Evolutionary conservation across 1,140 invertebrate species (phyloP).

Genomic region (Spodoptera frugiperda): DNA sequence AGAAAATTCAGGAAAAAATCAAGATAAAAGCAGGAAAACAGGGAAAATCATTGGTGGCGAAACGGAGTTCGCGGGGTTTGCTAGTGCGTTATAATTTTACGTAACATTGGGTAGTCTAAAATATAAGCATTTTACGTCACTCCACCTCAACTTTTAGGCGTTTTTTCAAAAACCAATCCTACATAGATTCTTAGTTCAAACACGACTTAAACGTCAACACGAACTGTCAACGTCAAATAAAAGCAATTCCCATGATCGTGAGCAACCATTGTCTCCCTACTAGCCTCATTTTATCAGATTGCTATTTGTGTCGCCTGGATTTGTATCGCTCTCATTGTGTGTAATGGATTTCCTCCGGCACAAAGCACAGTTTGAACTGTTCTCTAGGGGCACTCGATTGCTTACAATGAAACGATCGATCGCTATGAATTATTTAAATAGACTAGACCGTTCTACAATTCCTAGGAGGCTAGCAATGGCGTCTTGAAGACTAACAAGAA

Average conservation of each 20-base stretch:
- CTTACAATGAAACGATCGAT: background rate
- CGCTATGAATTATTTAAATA: background rate
- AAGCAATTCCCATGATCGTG: background rate
- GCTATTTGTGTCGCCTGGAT: constrained; percentile 45
- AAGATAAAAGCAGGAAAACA: too few species aligned
- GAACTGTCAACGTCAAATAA: background rate
- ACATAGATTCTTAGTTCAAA: too few species aligned
- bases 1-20: too few species aligned
- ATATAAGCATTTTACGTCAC: too few species aligned
- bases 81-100: too few species aligned
- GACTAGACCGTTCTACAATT: background rate
- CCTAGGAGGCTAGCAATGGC: background rate
- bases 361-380: constrained; percentile 23
- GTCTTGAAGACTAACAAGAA: background rate
- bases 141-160: too few species aligned
- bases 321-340: constrained; percentile 42
- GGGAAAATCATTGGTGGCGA: too few species aligned
- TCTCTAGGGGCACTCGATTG: constrained; percentile 5
- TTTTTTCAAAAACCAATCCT: too few species aligned
- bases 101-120: too few species aligned
- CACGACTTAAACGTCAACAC: too few species aligned
- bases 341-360: constrained; percentile 34
- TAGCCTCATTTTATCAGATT: constrained; percentile 45
- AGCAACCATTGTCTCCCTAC: constrained; percentile 18
- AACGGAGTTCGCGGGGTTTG: too few species aligned